Conservation (phyloP, 2,797 vertebrate species). For the Neosilurus mollespiculum region DNA sequence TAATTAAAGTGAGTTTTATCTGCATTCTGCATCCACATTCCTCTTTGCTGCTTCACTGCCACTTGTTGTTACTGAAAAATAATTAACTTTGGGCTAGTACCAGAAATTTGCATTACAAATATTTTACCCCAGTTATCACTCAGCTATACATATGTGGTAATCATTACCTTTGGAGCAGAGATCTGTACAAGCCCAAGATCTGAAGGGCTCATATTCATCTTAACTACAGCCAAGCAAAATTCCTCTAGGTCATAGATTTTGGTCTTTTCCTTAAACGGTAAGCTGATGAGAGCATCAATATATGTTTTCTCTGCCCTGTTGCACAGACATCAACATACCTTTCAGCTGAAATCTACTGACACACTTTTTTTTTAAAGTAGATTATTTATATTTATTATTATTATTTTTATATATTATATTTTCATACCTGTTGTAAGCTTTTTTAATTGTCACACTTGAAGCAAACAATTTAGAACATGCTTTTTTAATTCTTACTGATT, state of each 20-base stretch:
- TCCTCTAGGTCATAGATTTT: background rate
- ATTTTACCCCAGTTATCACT: background rate
- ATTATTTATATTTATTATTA: too few species aligned
- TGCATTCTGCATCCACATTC: too few species aligned
- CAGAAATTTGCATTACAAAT: background rate
- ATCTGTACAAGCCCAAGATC: background rate
- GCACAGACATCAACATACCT: background rate
- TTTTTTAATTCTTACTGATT: background rate
- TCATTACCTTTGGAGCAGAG: slow-evolving; percentile 29
- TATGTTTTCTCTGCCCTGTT: slow-evolving; percentile 49
- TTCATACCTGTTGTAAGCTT: slow-evolving; percentile 23
- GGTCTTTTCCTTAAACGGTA: rapidly evolving
- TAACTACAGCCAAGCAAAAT: slow-evolving; percentile 47
- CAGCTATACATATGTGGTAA: background rate
- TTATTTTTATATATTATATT: too few species aligned
- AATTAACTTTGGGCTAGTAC: background rate
- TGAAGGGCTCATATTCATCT: background rate
- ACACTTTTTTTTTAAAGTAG: too few species aligned
- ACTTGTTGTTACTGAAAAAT: background rate
- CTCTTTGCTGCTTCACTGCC: too few species aligned
- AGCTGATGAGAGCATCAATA: slow-evolving; percentile 51
- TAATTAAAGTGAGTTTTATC: too few species aligned
- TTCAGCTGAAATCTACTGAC: background rate
- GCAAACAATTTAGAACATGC: background rate
- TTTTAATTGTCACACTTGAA: rapidly evolving